These are phyloP conservation scores for Byasa hedistus DNA, from an alignment of 2,888 invertebrate genomes.

Conservation along the genomic window DNA sequence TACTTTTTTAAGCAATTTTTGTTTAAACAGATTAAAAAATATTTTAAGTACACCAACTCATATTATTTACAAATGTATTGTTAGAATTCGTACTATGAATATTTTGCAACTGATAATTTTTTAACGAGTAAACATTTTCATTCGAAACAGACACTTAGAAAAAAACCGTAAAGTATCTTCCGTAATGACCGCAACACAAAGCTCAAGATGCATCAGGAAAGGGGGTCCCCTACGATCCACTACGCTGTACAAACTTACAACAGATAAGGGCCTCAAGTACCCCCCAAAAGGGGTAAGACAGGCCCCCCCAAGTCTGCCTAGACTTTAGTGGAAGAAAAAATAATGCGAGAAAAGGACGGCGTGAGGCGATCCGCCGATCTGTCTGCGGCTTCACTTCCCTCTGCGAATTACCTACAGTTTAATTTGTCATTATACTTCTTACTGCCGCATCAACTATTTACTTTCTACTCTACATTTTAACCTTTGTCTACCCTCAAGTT, in stretches of 20 bases:
- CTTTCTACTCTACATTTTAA: too few relatives aligned
- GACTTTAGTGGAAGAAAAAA: slow-evolving; percentile 75
- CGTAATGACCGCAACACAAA: slow-evolving; percentile 54
- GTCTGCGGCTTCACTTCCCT: slow-evolving; percentile 39
- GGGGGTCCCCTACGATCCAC: slow-evolving; percentile 76
- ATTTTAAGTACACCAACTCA: too few relatives aligned
- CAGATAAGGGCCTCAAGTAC: slow-evolving; percentile 77
- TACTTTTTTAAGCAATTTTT: too few relatives aligned
- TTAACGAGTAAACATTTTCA: neutral
- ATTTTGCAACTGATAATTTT: neutral
- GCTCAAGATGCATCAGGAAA: slow-evolving; percentile 76
- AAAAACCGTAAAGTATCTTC: slow-evolving; percentile 40
- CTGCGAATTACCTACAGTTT: slow-evolving; percentile 37
- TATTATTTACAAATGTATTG: neutral
- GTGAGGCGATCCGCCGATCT: slow-evolving; percentile 44
- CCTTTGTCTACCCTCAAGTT: neutral
- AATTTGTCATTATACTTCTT: slow-evolving; percentile 26
- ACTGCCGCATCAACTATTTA: neutral
- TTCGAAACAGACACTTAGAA: slow-evolving; percentile 19
- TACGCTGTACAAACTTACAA: slow-evolving; percentile 78
- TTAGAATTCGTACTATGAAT: neutral
- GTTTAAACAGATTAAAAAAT: too few relatives aligned
- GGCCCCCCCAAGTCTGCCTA: slow-evolving; percentile 67
- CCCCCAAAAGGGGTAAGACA: slow-evolving; percentile 79
- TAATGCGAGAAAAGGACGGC: slow-evolving; percentile 59